These are phyloP conservation scores for Raillietiella orientalis DNA, from an alignment of 2,888 invertebrate species.

Conservation along the genomic window DNA sequence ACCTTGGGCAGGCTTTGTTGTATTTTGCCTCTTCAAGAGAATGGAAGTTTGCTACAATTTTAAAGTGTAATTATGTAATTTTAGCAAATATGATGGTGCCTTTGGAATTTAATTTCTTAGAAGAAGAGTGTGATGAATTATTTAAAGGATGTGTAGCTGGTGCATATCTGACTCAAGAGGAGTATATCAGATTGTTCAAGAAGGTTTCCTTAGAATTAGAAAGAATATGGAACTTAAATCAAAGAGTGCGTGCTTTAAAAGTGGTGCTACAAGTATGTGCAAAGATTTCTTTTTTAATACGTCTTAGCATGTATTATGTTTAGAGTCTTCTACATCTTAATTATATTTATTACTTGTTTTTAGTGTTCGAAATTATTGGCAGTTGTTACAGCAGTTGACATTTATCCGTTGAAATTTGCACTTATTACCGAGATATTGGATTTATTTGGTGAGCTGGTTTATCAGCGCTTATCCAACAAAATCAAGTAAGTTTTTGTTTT, in stretches of 20 bases:
- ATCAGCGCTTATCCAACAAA: slow-evolving; percentile 43
- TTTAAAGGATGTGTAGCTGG: no score
- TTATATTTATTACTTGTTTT: slow-evolving; percentile 6
- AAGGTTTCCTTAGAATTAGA: no score
- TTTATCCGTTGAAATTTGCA: slow-evolving; percentile 95
- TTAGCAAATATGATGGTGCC: no score
- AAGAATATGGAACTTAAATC: background rate
- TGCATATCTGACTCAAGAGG: no score
- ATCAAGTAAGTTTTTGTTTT: slow-evolving; percentile 18
- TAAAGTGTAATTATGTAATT: no score
- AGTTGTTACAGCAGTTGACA: slow-evolving; percentile 60
- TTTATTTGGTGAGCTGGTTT: slow-evolving; percentile 67
- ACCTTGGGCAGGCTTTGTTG: no score
- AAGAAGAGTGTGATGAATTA: no score
- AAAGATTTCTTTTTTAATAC: no score
- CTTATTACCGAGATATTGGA: slow-evolving; percentile 83
- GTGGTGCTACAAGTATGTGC: background rate
- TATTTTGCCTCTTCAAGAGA: no score
- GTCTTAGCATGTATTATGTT: background rate
- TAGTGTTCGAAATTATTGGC: slow-evolving; percentile 72
- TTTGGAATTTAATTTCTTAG: no score
- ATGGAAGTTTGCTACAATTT: no score
- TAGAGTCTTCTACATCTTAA: background rate
- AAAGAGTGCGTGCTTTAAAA: background rate
- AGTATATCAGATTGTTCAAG: no score